Conservation (phyloP, 2,888 invertebrate species). For the Leptinotarsa tumamoca region DNA sequence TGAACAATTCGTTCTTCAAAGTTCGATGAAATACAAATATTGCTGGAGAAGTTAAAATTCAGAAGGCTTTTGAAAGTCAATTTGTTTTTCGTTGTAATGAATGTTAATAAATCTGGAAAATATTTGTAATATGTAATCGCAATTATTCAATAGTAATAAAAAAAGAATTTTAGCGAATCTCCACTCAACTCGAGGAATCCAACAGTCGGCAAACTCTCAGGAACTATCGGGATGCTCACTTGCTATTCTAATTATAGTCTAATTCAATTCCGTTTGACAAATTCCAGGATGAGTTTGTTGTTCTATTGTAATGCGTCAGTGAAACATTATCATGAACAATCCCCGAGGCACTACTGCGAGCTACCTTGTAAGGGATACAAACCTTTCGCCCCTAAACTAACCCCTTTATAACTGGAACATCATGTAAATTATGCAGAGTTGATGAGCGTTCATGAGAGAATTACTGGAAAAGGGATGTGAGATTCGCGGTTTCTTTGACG, state of each 20-base stretch:
- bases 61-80: no score
- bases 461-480: slow-evolving; percentile 4
- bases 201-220: not conserved
- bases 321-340: slow-evolving; percentile 13
- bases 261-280: slow-evolving; percentile 21
- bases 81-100: no score
- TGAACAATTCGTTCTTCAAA: no score
- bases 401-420: slow-evolving; percentile 21
- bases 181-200: not conserved
- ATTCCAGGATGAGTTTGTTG: slow-evolving; percentile 19
- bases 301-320: slow-evolving; percentile 19
- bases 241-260: slow-evolving; percentile 19
- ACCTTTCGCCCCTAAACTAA: slow-evolving; percentile 15
- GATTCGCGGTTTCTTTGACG: slow-evolving; percentile 7
- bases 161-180: no score
- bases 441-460: slow-evolving; percentile 11
- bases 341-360: not conserved
- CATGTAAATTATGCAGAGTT: slow-evolving; percentile 12
- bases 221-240: slow-evolving; percentile 15
- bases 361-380: slow-evolving; percentile 19
- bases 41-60: no score
- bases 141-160: no score
- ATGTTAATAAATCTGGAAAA: no score
- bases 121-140: no score
- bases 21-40: no score